These are phyloP conservation scores for Galeopterus variegatus DNA, from an alignment of 2,113 vertebrate species.

Conservation along the genomic window DNA sequence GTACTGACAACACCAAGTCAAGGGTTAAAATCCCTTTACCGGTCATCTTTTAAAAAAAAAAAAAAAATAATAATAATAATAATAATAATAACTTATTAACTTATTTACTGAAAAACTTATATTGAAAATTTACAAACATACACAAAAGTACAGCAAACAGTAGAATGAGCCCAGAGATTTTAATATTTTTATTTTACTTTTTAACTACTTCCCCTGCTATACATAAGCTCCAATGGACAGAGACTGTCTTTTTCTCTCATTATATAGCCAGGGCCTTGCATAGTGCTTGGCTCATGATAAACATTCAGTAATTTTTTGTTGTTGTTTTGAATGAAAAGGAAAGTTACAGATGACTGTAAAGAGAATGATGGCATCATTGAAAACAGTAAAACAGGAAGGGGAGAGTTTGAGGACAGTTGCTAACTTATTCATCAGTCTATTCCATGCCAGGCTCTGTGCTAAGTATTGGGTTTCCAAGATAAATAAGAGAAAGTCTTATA, in stretches of 20 bases:
- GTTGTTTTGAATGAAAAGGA: neutral
- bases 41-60: no score
- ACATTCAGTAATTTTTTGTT: neutral
- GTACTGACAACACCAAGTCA: no score
- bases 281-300: neutral
- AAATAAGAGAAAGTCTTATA: slow-evolving; percentile 69
- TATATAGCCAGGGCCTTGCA: neutral
- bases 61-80: no score
- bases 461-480: slow-evolving; percentile 73
- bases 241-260: neutral
- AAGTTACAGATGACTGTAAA: slow-evolving; percentile 36
- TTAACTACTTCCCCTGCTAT: neutral
- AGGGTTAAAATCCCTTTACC: no score
- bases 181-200: slow-evolving; percentile 32
- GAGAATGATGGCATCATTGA: neutral
- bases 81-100: neutral
- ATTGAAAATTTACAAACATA: slow-evolving; percentile 56
- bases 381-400: slow-evolving; percentile 29
- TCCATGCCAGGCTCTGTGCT: slow-evolving; percentile 60
- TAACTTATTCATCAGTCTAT: slow-evolving; percentile 81
- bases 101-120: slow-evolving; percentile 44
- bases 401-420: slow-evolving; percentile 63
- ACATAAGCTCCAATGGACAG: neutral
- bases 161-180: neutral
- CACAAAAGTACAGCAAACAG: slow-evolving; percentile 12